These are phyloP conservation scores for Pao palembangensis DNA, from an alignment of 2,113 vertebrate species.

Conservation along the genomic window DNA sequence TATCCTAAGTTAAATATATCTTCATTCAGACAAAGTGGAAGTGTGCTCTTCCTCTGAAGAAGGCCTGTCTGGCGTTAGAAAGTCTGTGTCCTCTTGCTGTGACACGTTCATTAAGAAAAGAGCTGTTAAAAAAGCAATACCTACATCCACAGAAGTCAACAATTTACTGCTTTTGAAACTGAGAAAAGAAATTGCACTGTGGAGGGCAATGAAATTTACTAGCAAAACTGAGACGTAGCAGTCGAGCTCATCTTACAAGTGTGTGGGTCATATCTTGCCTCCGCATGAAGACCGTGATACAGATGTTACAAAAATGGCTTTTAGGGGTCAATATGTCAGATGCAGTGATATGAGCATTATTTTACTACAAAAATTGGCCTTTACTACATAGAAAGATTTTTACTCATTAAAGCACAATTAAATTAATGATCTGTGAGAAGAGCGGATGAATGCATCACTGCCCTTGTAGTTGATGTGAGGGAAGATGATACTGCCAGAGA, in stretches of 20 bases:
- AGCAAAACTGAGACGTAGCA: too few relatives aligned
- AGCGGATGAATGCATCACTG: too few relatives aligned
- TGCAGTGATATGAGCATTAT: too few relatives aligned
- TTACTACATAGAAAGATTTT: neutral
- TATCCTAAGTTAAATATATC: conserved; percentile 42
- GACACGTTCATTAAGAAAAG: neutral
- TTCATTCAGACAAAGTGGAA: conserved; percentile 4
- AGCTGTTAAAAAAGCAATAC: neutral
- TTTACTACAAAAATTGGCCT: neutral
- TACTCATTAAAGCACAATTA: neutral
- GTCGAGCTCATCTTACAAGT: too few relatives aligned
- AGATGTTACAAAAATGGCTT: conserved; percentile 32
- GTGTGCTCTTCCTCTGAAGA: conserved; percentile 56
- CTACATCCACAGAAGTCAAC: too few relatives aligned
- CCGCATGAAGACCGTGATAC: conserved; percentile 17
- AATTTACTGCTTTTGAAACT: too few relatives aligned
- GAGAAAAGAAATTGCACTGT: too few relatives aligned
- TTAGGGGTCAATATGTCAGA: conserved; percentile 37
- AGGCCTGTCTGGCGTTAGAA: conserved; percentile 38
- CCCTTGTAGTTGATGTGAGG: too few relatives aligned
- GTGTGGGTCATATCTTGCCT: neutral
- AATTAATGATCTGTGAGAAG: neutral
- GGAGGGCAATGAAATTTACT: too few relatives aligned
- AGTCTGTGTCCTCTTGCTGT: too few relatives aligned
- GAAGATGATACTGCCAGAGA: neutral